Percentiles rank a stretch among this genome's conserved stretches.
Conservation (phyloP, 2,113 vertebrate genomes). For the Paralichthys olivaceus region DNA sequence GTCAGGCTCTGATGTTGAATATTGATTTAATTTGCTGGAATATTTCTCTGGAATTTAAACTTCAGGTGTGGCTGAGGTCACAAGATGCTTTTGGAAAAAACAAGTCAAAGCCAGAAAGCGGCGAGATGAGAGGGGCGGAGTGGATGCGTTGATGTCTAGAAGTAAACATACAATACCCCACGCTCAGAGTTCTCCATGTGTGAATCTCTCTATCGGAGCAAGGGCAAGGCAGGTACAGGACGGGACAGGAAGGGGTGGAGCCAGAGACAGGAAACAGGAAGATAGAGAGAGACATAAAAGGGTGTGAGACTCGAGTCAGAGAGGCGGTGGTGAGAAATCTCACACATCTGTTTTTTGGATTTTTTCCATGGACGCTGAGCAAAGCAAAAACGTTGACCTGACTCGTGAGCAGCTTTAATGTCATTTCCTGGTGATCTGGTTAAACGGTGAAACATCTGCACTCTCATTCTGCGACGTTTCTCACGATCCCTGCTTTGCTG, state of each 20-base stretch:
- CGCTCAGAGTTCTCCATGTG: slow-evolving; percentile 87
- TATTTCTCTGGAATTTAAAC: too few relatives aligned
- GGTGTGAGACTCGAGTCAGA: slow-evolving; percentile 70
- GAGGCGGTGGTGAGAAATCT: slow-evolving; percentile 39
- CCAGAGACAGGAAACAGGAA: slow-evolving; percentile 78
- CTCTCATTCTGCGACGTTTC: not conserved
- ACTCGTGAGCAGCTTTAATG: not conserved
- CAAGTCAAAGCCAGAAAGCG: not conserved
- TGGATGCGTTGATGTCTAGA: slow-evolving; percentile 75
- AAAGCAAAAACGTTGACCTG: not conserved
- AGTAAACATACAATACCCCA: slow-evolving; percentile 87
- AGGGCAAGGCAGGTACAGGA: slow-evolving; percentile 74
- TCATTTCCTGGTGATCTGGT: not conserved
- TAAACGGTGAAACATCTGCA: not conserved
- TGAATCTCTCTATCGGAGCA: slow-evolving; percentile 86
- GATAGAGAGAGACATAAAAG: slow-evolving; percentile 80
- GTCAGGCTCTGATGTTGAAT: too few relatives aligned
- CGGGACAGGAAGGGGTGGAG: slow-evolving; percentile 72
- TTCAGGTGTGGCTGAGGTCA: not conserved
- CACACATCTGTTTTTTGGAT: slow-evolving; percentile 12
- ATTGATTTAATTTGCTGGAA: too few relatives aligned
- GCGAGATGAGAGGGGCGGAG: slow-evolving; percentile 32
- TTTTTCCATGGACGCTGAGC: not conserved
- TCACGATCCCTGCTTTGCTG: not conserved
- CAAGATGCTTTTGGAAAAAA: slow-evolving; percentile 41